Evolutionary conservation across 2,797 vertebrate genomes (phyloP), one percentile per base, ranked within the genome.

Genomic region (Urocyon cinereoargenteus): DNA sequence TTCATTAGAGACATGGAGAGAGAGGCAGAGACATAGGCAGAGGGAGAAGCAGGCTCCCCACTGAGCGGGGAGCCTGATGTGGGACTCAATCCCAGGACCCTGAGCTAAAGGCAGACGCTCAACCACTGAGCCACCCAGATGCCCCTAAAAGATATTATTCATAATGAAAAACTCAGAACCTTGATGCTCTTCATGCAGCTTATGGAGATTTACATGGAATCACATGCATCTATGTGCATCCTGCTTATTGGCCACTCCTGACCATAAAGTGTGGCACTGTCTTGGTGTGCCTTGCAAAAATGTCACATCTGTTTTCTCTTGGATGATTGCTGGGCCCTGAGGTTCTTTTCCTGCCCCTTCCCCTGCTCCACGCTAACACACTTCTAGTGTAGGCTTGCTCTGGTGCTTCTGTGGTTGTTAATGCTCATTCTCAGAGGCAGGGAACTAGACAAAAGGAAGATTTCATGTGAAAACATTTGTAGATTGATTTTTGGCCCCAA

Each of bases 211-310:
- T 2, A 4, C 4, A 4, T 11, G 11, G 28, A 53, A 34, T 81
- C 45, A 8, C 8, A 4, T 0, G 6, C 31, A 13, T 77, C 21
- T 59, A 0, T 11, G 16, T 22, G 53, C 6, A 3, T 62, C 70
- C 61, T 19, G 53, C 22, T 12, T 10, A 8, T 0, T 18, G 77
- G 24, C 24, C 34, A 11, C 14, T 87, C 18, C 53, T 40, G 28
- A 57, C 34, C 4, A 0, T 22, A n/a, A 21, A 9, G 13, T 16
- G 14, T 45, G 8, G 10, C 15, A 5, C 31, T 9, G 0, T 40
- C 51, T 75, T 13, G 28, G n/a, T 28, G 49, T 61, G 24, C 51
- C 53, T 81, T 55, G 49, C 19, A 13, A 19, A 64, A 83, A 53
- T 1, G 66, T 64, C 24, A 68, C 12, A 21, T 34, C 34, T 34